A percentile compares a stretch with the other conserved stretches of the same genome.
Evolutionary conservation across 2,888 invertebrate genomes (phyloP).

Genomic region (Cantharis rustica): DNA sequence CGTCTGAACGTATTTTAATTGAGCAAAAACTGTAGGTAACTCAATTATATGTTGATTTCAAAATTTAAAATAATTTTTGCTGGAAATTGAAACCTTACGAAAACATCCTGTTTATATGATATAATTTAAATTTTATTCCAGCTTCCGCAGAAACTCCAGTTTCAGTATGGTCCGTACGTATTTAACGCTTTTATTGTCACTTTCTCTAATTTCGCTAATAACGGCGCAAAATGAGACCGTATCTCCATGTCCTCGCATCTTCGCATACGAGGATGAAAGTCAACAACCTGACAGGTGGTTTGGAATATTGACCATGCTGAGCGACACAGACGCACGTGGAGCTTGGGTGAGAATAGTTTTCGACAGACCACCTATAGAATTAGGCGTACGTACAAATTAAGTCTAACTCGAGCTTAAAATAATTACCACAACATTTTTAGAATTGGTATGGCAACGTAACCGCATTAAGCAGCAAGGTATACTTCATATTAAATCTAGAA

Average conservation of each 20-base stretch:
- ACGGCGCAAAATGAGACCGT: not conserved
- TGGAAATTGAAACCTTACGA: too few species aligned
- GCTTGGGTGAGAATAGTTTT: constrained; percentile 60
- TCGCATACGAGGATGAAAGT: constrained; percentile 60
- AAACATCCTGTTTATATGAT: too few species aligned
- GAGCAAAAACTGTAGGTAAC: too few species aligned
- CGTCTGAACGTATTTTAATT: too few species aligned
- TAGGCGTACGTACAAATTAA: constrained; percentile 23
- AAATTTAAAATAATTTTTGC: too few species aligned
- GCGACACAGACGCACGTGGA: constrained; percentile 59
- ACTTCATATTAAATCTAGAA: constrained; percentile 61
- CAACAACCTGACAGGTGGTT: constrained; percentile 65
- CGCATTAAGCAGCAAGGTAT: constrained; percentile 58
- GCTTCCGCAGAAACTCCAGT: too few species aligned
- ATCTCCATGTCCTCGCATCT: constrained; percentile 64
- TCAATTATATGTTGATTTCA: too few species aligned
- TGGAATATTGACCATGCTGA: constrained; percentile 63
- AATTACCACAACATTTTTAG: constrained; percentile 47
- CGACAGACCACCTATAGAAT: constrained; percentile 24
- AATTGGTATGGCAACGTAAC: constrained; percentile 64
- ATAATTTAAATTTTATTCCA: too few species aligned
- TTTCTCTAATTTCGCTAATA: not conserved
- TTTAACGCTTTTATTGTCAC: not conserved
- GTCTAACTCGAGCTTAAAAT: not conserved
- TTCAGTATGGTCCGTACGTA: not conserved